Evolutionary conservation across 2,797 vertebrate species (phyloP).

Genomic region (Sphenopsis melanotis): DNA sequence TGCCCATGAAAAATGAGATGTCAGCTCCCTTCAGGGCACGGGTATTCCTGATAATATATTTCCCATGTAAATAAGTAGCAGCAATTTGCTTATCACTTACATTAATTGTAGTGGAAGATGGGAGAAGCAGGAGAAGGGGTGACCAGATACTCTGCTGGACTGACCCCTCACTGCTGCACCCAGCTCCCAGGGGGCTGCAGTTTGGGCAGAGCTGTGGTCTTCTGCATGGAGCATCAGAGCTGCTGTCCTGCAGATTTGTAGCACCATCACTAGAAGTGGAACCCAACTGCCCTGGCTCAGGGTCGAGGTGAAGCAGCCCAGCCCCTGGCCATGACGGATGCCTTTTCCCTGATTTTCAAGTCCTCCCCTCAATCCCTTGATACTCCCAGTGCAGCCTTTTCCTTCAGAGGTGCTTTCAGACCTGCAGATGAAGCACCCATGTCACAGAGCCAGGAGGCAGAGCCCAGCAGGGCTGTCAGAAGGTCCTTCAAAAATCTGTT

Average conservation of each 20-base stretch:
- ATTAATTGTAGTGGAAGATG: neutral
- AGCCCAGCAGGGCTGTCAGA: slow-evolving; percentile 7
- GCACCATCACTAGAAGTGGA: neutral
- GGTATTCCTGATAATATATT: neutral
- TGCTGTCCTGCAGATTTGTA: neutral
- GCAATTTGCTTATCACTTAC: neutral
- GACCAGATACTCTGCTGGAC: neutral
- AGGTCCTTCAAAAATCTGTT: slow-evolving; percentile 15
- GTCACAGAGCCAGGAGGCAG: neutral
- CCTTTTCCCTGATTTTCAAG: neutral
- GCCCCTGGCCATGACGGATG: neutral
- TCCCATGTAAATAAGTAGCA: neutral
- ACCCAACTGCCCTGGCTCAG: neutral
- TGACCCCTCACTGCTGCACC: rapidly evolving
- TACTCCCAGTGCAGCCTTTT: neutral
- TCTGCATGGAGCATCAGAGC: neutral
- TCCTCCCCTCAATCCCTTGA: neutral
- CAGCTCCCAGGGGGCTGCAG: neutral
- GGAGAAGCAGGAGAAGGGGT: neutral
- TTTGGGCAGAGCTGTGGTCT: neutral
- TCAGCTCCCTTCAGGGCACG: neutral
- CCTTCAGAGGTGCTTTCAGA: neutral
- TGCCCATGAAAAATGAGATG: neutral
- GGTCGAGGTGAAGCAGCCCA: neutral
- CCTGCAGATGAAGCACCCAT: neutral